Percentiles rank a stretch among this genome's conserved stretches.
phyloP scores from a whole-genome alignment of 2,113 vertebrate genomes.

The Entomyzon cyanotis region DNA sequence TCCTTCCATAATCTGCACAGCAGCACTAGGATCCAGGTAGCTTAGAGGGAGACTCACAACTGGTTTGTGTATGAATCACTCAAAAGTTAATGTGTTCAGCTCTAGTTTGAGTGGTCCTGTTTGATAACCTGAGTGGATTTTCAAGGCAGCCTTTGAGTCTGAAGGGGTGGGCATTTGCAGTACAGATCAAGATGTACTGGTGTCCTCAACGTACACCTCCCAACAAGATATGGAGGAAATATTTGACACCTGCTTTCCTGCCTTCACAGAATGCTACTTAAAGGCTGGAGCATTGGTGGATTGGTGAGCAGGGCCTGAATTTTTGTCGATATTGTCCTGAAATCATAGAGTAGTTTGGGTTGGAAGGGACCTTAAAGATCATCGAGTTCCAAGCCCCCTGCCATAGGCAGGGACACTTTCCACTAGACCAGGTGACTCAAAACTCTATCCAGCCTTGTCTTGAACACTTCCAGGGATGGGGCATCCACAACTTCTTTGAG shows the following conservation, averaged over 20 bases:
- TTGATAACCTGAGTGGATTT: not conserved
- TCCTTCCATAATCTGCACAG: not conserved
- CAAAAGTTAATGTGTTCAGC: not conserved
- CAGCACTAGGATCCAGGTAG: not conserved
- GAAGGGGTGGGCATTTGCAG: not conserved
- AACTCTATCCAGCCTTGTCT: not conserved
- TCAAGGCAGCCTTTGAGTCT: not conserved
- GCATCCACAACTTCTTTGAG: not conserved
- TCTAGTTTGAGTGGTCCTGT: not conserved
- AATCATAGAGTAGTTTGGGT: not conserved
- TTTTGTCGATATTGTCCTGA: not conserved
- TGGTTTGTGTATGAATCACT: not conserved
- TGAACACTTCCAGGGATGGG: not conserved
- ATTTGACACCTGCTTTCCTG: not conserved
- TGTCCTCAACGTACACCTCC: not conserved
- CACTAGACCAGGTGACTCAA: not conserved
- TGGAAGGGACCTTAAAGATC: not conserved
- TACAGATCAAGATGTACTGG: not conserved
- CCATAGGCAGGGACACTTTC: rapidly evolving
- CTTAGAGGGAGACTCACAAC: not conserved
- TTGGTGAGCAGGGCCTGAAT: not conserved
- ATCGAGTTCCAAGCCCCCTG: not conserved
- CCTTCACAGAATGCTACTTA: not conserved
- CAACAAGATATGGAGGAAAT: not conserved
- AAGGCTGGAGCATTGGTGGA: not conserved